Conservation (phyloP, 2,888 invertebrate genomes). For the Nemotelus nigrinus region DNA sequence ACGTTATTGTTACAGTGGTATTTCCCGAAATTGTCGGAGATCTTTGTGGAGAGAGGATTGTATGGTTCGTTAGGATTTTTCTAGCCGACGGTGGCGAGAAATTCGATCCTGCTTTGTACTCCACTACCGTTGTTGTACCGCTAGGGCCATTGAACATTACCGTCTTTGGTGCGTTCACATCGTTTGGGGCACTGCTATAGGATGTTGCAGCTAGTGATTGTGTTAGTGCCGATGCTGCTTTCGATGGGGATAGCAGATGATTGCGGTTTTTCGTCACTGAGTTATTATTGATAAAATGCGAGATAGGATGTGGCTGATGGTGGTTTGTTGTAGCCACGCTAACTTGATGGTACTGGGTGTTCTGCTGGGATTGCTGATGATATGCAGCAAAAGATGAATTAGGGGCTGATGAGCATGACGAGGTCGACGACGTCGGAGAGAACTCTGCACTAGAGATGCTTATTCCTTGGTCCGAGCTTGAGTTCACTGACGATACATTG, state of each 20-base stretch:
- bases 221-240: conserved; percentile 16
- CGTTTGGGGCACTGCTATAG: conserved; percentile 1
- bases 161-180: conserved; percentile 51
- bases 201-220: conserved; percentile 18
- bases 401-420: conserved; percentile 27
- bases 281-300: conserved; percentile 48
- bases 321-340: conserved; percentile 44
- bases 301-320: conserved; percentile 35
- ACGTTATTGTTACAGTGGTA: conserved; percentile 52
- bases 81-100: conserved; percentile 20
- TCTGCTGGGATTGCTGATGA: conserved; percentile 25
- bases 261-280: conserved; percentile 50
- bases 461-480: conserved; percentile 54
- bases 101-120: conserved; percentile 58
- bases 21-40: conserved; percentile 40
- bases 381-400: conserved; percentile 18
- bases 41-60: conserved; percentile 24
- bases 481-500: conserved; percentile 63
- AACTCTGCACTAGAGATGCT: conserved; percentile 49
- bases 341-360: conserved; percentile 32
- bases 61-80: conserved; percentile 14
- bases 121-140: conserved; percentile 64
- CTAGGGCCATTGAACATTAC: conserved; percentile 64
- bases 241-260: conserved; percentile 49
- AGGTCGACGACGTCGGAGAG: conserved; percentile 37